phyloP scores from a whole-genome alignment of 2,888 invertebrate genomes.

The Physocephala rufipes region DNA sequence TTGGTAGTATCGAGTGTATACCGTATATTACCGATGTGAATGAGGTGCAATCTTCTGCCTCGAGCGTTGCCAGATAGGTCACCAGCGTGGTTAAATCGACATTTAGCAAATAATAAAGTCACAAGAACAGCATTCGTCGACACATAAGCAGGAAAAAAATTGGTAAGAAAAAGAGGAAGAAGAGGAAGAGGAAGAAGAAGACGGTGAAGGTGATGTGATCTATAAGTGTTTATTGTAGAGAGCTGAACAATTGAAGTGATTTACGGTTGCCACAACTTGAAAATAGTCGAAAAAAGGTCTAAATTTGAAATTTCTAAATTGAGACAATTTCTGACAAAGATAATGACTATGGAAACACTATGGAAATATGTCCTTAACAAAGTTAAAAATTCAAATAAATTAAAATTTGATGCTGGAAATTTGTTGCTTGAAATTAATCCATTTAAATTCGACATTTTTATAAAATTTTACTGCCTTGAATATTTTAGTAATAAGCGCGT shows the following conservation, averaged over 20 bases:
- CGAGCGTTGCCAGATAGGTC: conserved; percentile 16
- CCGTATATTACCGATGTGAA: neutral
- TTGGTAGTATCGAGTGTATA: neutral
- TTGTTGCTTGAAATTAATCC: neutral
- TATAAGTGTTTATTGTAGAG: no score
- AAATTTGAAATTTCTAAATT: neutral
- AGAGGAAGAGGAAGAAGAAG: neutral
- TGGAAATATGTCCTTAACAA: neutral
- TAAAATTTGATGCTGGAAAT: no score
- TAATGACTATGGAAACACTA: neutral
- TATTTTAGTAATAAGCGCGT: no score
- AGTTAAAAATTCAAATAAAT: no score
- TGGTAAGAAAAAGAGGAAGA: neutral
- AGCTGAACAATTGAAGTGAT: no score
- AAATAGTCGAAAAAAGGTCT: no score
- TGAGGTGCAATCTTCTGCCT: conserved; percentile 31
- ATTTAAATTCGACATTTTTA: no score
- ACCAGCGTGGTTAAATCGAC: conserved; percentile 26
- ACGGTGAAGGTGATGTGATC: neutral
- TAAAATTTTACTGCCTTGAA: no score
- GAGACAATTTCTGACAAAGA: neutral
- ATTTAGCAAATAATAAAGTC: conserved; percentile 30
- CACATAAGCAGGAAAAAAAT: neutral
- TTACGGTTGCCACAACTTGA: no score
- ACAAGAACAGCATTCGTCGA: neutral